Evolutionary conservation across 2,797 vertebrate genomes (phyloP).

Genomic region (Trematomus bernacchii): DNA sequence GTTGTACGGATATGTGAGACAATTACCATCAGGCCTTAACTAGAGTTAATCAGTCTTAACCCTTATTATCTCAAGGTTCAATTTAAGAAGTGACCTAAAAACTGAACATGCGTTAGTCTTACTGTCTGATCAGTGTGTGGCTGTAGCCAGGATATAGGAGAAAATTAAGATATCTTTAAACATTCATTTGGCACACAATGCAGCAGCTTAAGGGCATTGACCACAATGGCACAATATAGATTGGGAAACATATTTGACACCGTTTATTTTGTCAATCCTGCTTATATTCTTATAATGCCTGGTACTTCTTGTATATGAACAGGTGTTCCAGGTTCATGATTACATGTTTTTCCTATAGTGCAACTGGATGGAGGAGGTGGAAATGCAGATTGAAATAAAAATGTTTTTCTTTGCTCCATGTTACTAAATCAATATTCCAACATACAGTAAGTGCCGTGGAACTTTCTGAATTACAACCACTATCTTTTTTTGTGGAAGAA

Average conservation of each 20-base stretch:
- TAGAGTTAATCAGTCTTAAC: conserved; percentile 77
- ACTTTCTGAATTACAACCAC: no score
- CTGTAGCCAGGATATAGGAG: neutral
- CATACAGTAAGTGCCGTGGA: no score
- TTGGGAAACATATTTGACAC: neutral
- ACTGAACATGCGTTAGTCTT: conserved; percentile 43
- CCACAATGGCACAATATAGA: neutral
- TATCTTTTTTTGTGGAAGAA: no score
- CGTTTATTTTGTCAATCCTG: neutral
- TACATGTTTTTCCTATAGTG: neutral
- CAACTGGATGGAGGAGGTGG: neutral
- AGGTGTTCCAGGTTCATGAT: neutral
- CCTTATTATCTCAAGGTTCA: conserved; percentile 67
- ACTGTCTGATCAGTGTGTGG: conserved; percentile 30
- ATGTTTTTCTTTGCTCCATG: neutral
- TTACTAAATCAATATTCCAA: neutral
- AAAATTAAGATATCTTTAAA: conserved; percentile 7
- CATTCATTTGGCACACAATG: conserved; percentile 6
- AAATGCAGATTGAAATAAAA: neutral
- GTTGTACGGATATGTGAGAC: conserved; percentile 33
- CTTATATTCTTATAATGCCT: neutral
- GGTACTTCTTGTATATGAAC: neutral
- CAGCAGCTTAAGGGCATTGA: conserved; percentile 6
- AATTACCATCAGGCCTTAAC: conserved; percentile 27
- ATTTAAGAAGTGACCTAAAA: conserved; percentile 60